Percentiles rank a stretch among this genome's conserved stretches.
Conservation (phyloP, 1,140 invertebrate species). For the Papilio polyxenes region DNA sequence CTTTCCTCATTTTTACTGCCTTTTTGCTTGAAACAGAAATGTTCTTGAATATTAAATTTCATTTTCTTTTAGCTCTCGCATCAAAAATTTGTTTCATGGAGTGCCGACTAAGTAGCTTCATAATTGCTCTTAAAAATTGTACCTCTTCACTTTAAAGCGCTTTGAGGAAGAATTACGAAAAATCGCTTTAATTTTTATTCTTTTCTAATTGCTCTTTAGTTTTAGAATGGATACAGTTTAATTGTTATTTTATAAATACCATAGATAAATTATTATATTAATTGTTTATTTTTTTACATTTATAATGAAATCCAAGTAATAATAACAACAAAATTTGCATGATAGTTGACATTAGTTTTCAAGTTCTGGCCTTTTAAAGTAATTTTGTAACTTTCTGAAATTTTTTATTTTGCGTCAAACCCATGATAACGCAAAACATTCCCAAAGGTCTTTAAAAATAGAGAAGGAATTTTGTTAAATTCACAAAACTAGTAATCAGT, state of each 20-base stretch:
- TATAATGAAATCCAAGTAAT: too few species aligned
- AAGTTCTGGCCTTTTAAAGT: too few species aligned
- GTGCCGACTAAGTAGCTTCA: constrained; percentile 39
- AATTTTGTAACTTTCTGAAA: too few species aligned
- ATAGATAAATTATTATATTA: background rate
- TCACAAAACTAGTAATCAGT: too few species aligned
- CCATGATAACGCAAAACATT: too few species aligned
- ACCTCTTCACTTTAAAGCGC: constrained; percentile 36
- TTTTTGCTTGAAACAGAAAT: constrained; percentile 34
- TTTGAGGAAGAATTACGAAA: constrained; percentile 31
- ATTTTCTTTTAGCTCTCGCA: constrained; percentile 39
- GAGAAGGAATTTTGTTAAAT: too few species aligned
- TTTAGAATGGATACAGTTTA: background rate
- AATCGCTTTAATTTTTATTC: constrained; percentile 32
- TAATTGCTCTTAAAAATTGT: constrained; percentile 40
- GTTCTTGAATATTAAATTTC: constrained; percentile 40
- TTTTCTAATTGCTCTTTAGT: constrained; percentile 27
- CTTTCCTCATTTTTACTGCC: constrained; percentile 35
- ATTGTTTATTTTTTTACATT: too few species aligned
- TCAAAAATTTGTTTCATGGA: constrained; percentile 40
- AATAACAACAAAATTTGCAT: too few species aligned
- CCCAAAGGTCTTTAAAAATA: too few species aligned
- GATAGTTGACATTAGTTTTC: too few species aligned
- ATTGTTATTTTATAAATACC: background rate
- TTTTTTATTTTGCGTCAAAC: too few species aligned